phyloP scores from a whole-genome alignment of 2,888 invertebrate genomes.

The Agrochola lychnidis region DNA sequence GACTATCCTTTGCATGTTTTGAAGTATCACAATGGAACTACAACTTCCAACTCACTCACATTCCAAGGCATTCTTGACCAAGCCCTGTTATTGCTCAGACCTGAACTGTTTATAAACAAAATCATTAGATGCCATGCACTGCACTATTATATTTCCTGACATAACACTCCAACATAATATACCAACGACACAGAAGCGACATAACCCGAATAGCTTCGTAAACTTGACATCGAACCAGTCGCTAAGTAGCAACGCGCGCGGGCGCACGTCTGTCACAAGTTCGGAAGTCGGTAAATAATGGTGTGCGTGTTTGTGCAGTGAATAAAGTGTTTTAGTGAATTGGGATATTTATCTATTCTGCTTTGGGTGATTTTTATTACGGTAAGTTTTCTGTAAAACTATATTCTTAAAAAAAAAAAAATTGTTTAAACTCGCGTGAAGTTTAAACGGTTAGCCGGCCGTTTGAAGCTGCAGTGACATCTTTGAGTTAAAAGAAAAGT shows the following conservation, averaged over 20 bases:
- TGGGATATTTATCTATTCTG: slow-evolving; percentile 51
- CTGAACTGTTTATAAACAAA: slow-evolving; percentile 46
- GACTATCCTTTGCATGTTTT: neutral
- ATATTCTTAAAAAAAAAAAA: too few species aligned
- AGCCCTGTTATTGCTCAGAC: neutral
- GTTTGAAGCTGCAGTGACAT: slow-evolving; percentile 49
- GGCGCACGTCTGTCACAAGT: slow-evolving; percentile 57
- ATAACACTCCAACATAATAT: slow-evolving; percentile 53
- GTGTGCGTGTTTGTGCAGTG: slow-evolving; percentile 65
- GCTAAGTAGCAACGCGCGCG: slow-evolving; percentile 56
- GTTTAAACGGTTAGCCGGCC: slow-evolving; percentile 31
- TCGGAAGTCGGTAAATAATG: slow-evolving; percentile 50
- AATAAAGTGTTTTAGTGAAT: slow-evolving; percentile 61
- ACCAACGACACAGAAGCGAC: slow-evolving; percentile 58
- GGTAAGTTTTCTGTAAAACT: slow-evolving; percentile 44
- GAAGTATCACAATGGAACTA: neutral
- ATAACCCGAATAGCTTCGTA: slow-evolving; percentile 64
- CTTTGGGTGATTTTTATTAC: slow-evolving; percentile 55
- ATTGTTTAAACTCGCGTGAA: too few species aligned
- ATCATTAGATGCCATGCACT: slow-evolving; percentile 33
- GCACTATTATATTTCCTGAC: slow-evolving; percentile 56
- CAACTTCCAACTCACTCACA: slow-evolving; percentile 2
- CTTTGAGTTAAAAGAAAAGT: slow-evolving; percentile 42
- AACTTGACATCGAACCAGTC: slow-evolving; percentile 68
- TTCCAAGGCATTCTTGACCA: slow-evolving; percentile 8